Evolutionary conservation across 2,113 vertebrate species (phyloP).

Genomic region (Cygnus buccinator): DNA sequence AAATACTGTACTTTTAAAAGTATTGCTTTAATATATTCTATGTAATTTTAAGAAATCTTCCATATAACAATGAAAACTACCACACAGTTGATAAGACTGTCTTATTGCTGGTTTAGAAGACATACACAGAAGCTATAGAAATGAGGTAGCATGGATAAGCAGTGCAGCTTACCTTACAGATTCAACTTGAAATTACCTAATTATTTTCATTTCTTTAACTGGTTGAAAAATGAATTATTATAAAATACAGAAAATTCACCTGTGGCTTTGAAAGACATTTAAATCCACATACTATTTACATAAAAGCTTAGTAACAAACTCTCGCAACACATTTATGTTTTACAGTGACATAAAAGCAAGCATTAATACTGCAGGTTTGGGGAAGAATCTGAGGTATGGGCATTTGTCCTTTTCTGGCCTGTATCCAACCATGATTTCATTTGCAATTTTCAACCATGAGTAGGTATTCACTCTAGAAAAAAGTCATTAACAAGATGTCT

Average conservation of each 20-base stretch:
- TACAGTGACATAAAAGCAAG: neutral
- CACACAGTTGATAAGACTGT: neutral
- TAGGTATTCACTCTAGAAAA: neutral
- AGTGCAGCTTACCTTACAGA: neutral
- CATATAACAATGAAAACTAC: neutral
- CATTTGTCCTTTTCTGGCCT: neutral
- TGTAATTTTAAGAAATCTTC: neutral
- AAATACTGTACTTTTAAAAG: neutral
- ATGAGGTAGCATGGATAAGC: neutral
- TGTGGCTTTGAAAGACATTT: neutral
- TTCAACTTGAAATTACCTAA: neutral
- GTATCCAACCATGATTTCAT: neutral
- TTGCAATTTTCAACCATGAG: neutral
- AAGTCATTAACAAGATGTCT: neutral
- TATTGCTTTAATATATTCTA: neutral
- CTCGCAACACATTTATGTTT: neutral
- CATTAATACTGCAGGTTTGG: neutral
- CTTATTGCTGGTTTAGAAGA: neutral
- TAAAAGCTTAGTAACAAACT: neutral
- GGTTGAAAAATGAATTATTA: neutral
- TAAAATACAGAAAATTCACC: neutral
- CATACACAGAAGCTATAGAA: neutral
- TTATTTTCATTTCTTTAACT: neutral
- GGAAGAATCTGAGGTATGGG: neutral
- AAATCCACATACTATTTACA: neutral